Evolutionary conservation across 2,797 vertebrate genomes (phyloP).

Genomic region (Graptemys geographica): DNA sequence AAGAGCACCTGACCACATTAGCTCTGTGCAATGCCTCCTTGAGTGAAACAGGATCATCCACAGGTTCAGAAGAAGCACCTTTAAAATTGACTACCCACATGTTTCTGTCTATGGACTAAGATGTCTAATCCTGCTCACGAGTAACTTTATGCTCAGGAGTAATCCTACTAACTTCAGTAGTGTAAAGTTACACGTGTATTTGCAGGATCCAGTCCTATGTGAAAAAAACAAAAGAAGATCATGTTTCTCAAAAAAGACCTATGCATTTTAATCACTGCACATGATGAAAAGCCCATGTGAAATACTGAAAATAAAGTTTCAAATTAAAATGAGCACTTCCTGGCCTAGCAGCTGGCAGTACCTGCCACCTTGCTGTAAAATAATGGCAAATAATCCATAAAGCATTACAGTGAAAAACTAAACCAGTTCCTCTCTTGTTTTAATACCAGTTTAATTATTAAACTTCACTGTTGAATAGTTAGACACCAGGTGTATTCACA

Average conservation of each 20-base stretch:
- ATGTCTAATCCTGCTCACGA: background rate
- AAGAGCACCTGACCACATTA: background rate
- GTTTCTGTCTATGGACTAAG: background rate
- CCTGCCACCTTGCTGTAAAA: background rate
- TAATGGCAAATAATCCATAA: background rate
- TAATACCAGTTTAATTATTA: constrained; percentile 68
- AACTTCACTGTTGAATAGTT: constrained; percentile 66
- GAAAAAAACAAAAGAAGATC: background rate
- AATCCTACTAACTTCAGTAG: background rate
- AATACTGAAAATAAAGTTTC: background rate
- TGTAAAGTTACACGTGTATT: background rate
- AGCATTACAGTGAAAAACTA: constrained; percentile 26
- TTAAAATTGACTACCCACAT: background rate
- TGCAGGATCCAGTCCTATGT: background rate
- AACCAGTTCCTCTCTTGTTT: constrained; percentile 5
- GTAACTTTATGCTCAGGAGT: background rate
- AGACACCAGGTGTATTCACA: constrained; percentile 61
- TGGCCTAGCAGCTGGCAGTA: background rate
- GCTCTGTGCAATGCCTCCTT: background rate
- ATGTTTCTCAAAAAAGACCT: background rate
- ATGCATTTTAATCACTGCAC: background rate
- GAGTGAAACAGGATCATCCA: background rate
- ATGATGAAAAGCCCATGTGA: background rate
- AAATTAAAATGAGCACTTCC: background rate
- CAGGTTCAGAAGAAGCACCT: background rate